Percentiles rank a stretch among this genome's conserved stretches.
These are phyloP conservation scores for Pantherophis vulpinus DNA, from an alignment of 2,797 vertebrate species.

Conservation along the genomic window DNA sequence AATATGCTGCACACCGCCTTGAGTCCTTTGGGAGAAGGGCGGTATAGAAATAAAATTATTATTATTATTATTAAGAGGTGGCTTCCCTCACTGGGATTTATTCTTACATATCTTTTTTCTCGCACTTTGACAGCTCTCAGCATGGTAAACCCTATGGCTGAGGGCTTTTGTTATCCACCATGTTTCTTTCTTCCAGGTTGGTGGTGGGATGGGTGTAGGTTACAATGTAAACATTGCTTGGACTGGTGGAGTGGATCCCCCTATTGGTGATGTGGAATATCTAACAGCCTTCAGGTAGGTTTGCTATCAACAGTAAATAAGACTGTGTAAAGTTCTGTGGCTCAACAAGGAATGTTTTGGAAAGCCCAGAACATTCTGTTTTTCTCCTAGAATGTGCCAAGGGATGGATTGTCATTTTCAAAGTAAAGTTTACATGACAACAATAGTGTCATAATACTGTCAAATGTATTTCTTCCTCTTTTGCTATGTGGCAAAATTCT, in stretches of 20 bases:
- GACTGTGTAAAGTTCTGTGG: not conserved
- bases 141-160: not conserved
- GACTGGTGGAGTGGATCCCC: conserved; percentile 93
- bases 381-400: not conserved
- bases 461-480: not conserved
- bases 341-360: not conserved
- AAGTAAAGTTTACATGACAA: not conserved
- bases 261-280: conserved; percentile 94
- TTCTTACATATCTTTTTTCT: not conserved
- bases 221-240: conserved; percentile 96
- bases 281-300: conserved; percentile 89
- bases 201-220: conserved; percentile 85
- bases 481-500: not conserved
- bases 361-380: not conserved
- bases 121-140: not conserved
- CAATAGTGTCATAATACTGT: not conserved
- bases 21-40: too few relatives aligned
- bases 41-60: too few relatives aligned
- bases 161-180: not conserved
- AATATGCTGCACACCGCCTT: too few relatives aligned
- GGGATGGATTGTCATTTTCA: not conserved
- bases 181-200: conserved; percentile 76
- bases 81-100: not conserved
- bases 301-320: not conserved
- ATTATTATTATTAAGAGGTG: too few relatives aligned